Base-by-base conservation (phyloP, 2,113 vertebrate species). In the Sylvia atricapilla region DNA sequence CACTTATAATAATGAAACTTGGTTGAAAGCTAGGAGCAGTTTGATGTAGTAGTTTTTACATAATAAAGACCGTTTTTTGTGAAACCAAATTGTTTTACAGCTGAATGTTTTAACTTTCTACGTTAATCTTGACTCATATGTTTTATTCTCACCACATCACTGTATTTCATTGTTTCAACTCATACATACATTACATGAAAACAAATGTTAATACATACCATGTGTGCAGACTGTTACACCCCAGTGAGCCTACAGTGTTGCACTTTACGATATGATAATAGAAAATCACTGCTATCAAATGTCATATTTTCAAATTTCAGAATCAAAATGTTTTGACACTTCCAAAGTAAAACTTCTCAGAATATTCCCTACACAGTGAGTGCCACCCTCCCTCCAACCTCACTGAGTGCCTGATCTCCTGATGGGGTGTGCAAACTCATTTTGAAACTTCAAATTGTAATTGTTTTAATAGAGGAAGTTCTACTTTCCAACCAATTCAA, bases 1-100 rank as follows among this genome's bases (percentile, higher is more conserved):
- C 94, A 87, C 53, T 96, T 97, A 97, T 2, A 89, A 53, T 85
- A 95, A 94, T 92, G 74, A 84, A 94, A 94, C 74, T 82, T 9
- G 5, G 77, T 95, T 95, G 87, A 97, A 95, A 96, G 91, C 58
- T 87, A 78, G 69, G 56, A 91, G 84, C 58, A 60, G 84, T 84
- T 89, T 91, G 77, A 78, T 91, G 73, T 41, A 89, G 84, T 53
- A 78, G 76, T 68, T 97, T 95, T 94, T 95, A 91, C 87, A 87
- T 91, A 92, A 91, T 78, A 87, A 91, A 93, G 78, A 56, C 60
- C 2, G 0, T 7, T 73, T 69, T 94, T 91, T 81, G 49, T 30
- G 5, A 73, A 93, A 86, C 28, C 19, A 70, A 88, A 93, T 88
- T 80, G 47, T 79, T 92, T 72, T 81, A 63, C 76, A 55, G 73